These are phyloP conservation scores for Steromphala cineraria DNA, from an alignment of 2,888 invertebrate species.

Conservation along the genomic window DNA sequence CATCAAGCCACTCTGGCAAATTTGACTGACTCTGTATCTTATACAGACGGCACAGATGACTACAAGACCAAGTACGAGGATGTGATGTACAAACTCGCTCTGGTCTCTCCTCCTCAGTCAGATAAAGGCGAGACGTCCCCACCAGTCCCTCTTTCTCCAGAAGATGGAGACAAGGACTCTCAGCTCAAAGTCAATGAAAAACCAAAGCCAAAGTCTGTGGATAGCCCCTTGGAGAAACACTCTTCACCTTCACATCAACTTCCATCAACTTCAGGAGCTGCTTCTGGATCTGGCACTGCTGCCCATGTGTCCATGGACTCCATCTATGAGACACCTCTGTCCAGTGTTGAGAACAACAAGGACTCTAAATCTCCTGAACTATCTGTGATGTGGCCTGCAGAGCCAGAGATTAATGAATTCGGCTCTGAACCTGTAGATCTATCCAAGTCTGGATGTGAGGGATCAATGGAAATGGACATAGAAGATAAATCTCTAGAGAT, in stretches of 20 bases:
- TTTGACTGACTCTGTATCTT: conserved; percentile 51
- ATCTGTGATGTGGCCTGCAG: neutral
- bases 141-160: conserved; percentile 64
- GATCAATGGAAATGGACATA: neutral
- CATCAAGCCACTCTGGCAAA: conserved; percentile 70
- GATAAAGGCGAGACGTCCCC: conserved; percentile 59
- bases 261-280: neutral
- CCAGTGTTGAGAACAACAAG: conserved; percentile 41
- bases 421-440: neutral
- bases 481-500: too few relatives aligned
- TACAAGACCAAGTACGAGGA: conserved; percentile 54
- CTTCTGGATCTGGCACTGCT: neutral
- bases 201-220: neutral
- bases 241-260: neutral
- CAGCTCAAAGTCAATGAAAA: neutral
- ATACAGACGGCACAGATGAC: conserved; percentile 45
- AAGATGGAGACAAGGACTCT: conserved; percentile 41
- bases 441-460: conserved; percentile 20
- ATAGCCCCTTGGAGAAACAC: neutral
- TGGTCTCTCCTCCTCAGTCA: conserved; percentile 63
- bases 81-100: conserved; percentile 63
- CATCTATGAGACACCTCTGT: conserved; percentile 39
- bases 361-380: conserved; percentile 12
- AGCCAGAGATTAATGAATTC: neutral
- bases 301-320: conserved; percentile 23